Percentiles rank a stretch among this genome's conserved stretches.
Evolutionary conservation across 1,140 invertebrate species (phyloP).

Genomic region (Pentalonia nigronervosa): DNA sequence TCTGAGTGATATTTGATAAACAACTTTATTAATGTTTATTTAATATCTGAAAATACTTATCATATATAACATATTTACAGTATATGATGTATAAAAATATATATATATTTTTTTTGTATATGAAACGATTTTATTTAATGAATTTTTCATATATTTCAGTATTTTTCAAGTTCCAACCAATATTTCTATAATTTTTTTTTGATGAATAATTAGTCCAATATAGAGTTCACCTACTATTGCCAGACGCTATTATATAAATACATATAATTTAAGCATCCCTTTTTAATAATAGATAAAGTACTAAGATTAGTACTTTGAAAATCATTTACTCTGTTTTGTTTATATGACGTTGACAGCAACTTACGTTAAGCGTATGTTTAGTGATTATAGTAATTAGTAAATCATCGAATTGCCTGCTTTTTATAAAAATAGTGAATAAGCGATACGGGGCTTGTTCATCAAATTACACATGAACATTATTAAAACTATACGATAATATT

Average conservation of each 20-base stretch:
- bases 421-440: neutral
- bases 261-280: neutral
- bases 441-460: neutral
- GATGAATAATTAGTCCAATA: neutral
- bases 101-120: neutral
- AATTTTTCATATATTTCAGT: neutral
- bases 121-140: neutral
- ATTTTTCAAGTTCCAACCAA: neutral
- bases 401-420: neutral
- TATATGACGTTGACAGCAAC: neutral
- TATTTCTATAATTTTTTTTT: constrained; percentile 32
- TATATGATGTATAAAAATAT: too few species aligned
- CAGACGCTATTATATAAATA: neutral
- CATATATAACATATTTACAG: too few species aligned
- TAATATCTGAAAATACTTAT: too few species aligned
- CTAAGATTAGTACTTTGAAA: neutral
- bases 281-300: neutral
- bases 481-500: neutral
- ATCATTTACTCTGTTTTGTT: neutral
- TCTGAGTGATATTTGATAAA: too few species aligned
- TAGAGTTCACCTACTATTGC: neutral
- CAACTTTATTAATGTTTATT: too few species aligned
- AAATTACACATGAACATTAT: neutral
- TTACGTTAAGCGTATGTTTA: neutral
- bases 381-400: neutral